These are phyloP conservation scores for Teleopsis dalmanni DNA, from an alignment of 1,140 invertebrate species.

Conservation along the genomic window DNA sequence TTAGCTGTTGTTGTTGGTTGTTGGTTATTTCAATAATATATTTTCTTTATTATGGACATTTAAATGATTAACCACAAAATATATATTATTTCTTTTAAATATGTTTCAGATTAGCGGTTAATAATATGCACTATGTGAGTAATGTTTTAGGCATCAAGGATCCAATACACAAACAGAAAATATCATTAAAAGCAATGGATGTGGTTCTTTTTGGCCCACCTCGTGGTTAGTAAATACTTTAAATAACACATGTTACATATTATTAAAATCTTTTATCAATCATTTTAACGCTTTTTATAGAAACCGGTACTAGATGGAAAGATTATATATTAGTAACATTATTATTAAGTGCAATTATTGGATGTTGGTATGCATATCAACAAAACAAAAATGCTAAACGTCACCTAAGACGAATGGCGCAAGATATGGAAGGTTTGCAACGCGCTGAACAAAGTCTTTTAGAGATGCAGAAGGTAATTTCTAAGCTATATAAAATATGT, in stretches of 20 bases:
- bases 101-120: slow-evolving; percentile 78
- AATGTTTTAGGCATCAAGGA: slow-evolving; percentile 91
- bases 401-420: slow-evolving; percentile 81
- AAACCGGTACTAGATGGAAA: slow-evolving; percentile 67
- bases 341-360: slow-evolving; percentile 72
- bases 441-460: slow-evolving; percentile 80
- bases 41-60: too few species aligned
- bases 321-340: slow-evolving; percentile 78
- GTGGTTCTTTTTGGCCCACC: slow-evolving; percentile 93
- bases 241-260: not conserved
- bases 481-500: too few species aligned
- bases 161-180: slow-evolving; percentile 93
- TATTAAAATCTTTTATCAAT: not conserved
- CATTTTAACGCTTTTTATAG: slow-evolving; percentile 14
- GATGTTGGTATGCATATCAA: slow-evolving; percentile 84
- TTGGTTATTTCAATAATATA: too few species aligned
- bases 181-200: slow-evolving; percentile 94
- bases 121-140: slow-evolving; percentile 80
- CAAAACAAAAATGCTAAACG: slow-evolving; percentile 80
- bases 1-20: too few species aligned
- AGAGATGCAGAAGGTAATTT: slow-evolving; percentile 66
- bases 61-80: not conserved
- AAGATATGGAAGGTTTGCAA: slow-evolving; percentile 86
- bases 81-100: too few species aligned
- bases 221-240: slow-evolving; percentile 67